A percentile compares a stretch with the other conserved stretches of the same genome.
phyloP scores from a whole-genome alignment of 2,797 vertebrate species.

The Coregonus suidteri region DNA sequence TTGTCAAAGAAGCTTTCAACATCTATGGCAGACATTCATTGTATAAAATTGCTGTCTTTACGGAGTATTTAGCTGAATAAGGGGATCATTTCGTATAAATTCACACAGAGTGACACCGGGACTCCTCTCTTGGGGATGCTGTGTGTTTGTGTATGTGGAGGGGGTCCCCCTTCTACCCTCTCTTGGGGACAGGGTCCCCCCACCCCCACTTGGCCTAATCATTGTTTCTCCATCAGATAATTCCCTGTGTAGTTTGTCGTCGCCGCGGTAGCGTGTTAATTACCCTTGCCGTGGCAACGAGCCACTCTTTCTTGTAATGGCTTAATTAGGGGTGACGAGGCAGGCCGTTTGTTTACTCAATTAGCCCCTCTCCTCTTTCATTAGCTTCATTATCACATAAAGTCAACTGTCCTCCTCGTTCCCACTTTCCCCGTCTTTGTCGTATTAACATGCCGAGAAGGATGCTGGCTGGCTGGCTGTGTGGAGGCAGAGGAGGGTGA shows the following conservation, averaged over 20 bases:
- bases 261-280: slow-evolving; percentile 80
- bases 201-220: slow-evolving; percentile 73
- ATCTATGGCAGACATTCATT: no score
- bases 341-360: slow-evolving; percentile 95
- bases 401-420: slow-evolving; percentile 69
- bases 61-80: no score
- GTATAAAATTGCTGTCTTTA: no score
- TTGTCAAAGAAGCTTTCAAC: no score
- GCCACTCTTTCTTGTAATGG: slow-evolving; percentile 86
- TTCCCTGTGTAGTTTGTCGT: slow-evolving; percentile 70
- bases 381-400: slow-evolving; percentile 85
- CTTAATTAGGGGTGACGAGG: slow-evolving; percentile 97
- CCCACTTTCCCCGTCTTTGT: neutral
- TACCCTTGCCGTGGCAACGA: slow-evolving; percentile 78
- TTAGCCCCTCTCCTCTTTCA: slow-evolving; percentile 91
- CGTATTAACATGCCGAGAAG: slow-evolving; percentile 52
- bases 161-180: neutral
- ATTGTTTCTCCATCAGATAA: slow-evolving; percentile 88
- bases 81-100: no score
- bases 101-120: slow-evolving; percentile 67
- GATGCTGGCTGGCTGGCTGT: neutral
- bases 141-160: slow-evolving; percentile 29
- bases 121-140: slow-evolving; percentile 16
- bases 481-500: slow-evolving; percentile 1
- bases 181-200: slow-evolving; percentile 59